Evolutionary conservation across 1,140 invertebrate species (phyloP), one percentile per base, ranked within the genome.

Genomic region (Adoxophyes honmai): DNA sequence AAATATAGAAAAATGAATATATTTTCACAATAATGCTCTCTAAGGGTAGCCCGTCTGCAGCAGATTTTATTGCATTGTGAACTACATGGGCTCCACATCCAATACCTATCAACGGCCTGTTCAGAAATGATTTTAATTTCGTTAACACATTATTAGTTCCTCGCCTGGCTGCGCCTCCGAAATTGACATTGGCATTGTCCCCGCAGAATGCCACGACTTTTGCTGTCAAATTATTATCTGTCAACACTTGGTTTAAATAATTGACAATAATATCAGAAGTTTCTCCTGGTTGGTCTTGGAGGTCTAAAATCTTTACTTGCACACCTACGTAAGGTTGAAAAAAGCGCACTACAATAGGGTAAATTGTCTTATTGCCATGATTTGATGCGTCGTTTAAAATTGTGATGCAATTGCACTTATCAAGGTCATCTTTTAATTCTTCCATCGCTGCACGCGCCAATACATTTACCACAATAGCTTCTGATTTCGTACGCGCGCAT

Each of bases 21-120:
- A 71, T 65, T 44, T 68, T 70, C 52, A 73, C 64, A 62, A 73
- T 70, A 53, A 73, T 59, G 53, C 65, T 57, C 71, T 70, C 67
- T 60, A 70, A 59, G 70, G 69, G 66, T 37, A 72, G 62, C 8
- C 62, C 14, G 59, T 75, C 72, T 57, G 69, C 63, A 57, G 67
- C 72, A 81, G 60, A 68, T 71, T 80, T 64, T 11, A 79, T 66
- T 18, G 69, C 52, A 60, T 85, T 82, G 63, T 82, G 73, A 13
- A 81, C 56, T 58, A 79, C 70, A 59, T 82, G 77, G 36, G 70
- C 75, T 61, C 57, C 56, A 69, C 52, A 68, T 66, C 66, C 51
- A 74, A 64, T 62, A 48, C 56, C 52, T 38, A 55, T 55, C 18
- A 55, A 38, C 10, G 3, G n/a, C 11, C 21, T 55, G 8, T 35